Evolutionary conservation across 2,797 vertebrate genomes (phyloP).

Genomic region (Cynopterus sphinx): DNA sequence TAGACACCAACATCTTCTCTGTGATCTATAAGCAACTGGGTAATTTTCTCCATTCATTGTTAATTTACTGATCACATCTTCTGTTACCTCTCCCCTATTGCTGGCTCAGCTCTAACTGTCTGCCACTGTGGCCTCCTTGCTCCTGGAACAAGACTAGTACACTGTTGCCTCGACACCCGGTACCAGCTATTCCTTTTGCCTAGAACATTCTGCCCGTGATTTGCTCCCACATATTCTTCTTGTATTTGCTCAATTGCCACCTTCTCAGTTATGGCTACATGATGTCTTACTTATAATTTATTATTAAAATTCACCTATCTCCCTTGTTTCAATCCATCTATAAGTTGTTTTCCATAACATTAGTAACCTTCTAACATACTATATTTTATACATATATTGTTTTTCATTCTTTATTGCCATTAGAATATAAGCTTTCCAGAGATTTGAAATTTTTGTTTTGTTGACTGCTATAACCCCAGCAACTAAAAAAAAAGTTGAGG

Average conservation of each 20-base stretch:
- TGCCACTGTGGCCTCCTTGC: background rate
- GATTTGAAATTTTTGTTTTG: background rate
- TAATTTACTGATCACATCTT: background rate
- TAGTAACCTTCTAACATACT: background rate
- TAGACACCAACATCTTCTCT: background rate
- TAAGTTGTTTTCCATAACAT: background rate
- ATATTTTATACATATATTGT: background rate
- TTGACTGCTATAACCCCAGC: background rate
- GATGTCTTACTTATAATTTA: background rate
- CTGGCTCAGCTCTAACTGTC: background rate
- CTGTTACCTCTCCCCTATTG: fast-evolving
- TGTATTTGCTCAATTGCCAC: background rate
- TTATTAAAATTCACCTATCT: background rate
- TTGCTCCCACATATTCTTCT: background rate
- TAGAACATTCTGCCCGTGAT: background rate
- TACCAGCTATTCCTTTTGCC: background rate
- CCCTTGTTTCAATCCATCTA: background rate
- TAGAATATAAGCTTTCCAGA: background rate
- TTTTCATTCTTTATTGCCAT: background rate
- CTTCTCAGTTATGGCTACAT: background rate
- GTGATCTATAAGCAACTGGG: background rate
- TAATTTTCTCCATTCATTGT: background rate
- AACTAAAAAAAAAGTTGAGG: background rate
- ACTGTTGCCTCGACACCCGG: background rate
- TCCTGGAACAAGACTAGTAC: background rate